Evolutionary conservation across 2,113 vertebrate genomes (phyloP).

Genomic region (Hippocampus barbouri): DNA sequence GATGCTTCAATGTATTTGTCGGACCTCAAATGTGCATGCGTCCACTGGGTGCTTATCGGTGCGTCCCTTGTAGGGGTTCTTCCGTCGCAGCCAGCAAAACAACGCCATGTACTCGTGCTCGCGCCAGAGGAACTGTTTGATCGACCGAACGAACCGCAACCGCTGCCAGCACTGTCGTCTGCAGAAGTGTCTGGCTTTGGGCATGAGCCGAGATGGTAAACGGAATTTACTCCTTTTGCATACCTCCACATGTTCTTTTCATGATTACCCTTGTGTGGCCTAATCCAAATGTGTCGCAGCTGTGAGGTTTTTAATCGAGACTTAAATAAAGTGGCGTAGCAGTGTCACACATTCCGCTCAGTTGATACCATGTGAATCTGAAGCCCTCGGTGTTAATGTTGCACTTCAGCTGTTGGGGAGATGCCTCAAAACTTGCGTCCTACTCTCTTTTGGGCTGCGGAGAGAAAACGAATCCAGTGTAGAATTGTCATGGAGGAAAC

Average conservation of each 20-base stretch:
- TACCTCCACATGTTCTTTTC: not conserved
- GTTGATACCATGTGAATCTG: conserved; percentile 25
- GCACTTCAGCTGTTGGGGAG: conserved; percentile 14
- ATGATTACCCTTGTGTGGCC: not conserved
- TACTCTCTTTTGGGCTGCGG: not conserved
- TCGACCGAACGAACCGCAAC: conserved; percentile 89
- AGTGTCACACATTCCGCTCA: conserved; percentile 2
- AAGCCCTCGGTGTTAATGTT: conserved; percentile 9
- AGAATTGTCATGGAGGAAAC: conserved; percentile 7
- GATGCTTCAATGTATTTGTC: not conserved
- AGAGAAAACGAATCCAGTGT: conserved; percentile 17
- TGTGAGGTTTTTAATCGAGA: not conserved
- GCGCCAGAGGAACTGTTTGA: conserved; percentile 86
- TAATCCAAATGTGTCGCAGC: not conserved
- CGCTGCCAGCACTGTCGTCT: conserved; percentile 85
- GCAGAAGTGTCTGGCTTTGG: conserved; percentile 82
- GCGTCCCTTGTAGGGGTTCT: conserved; percentile 77
- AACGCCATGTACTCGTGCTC: conserved; percentile 91
- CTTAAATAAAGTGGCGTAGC: not conserved
- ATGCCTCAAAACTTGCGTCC: not conserved
- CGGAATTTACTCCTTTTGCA: conserved; percentile 15
- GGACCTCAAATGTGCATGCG: not conserved
- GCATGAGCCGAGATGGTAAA: conserved; percentile 91
- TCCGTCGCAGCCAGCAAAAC: conserved; percentile 90
- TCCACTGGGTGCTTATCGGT: conserved; percentile 2